These are phyloP conservation scores for Muscicapa striata DNA, from an alignment of 2,797 vertebrate genomes.

Conservation along the genomic window DNA sequence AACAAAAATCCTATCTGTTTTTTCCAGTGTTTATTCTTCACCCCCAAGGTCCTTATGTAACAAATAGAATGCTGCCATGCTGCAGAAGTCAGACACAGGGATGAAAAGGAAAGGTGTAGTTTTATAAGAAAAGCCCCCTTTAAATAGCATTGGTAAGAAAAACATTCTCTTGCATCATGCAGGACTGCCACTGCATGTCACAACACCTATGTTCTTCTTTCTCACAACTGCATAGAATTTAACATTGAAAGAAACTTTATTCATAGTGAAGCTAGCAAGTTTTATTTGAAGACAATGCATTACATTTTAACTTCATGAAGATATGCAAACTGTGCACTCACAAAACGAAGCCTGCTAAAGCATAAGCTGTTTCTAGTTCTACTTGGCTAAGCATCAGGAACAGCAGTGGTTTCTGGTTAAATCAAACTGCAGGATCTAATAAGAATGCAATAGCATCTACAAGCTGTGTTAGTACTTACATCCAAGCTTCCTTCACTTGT, in stretches of 20 bases:
- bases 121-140: neutral
- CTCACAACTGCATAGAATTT: neutral
- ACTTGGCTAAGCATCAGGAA: neutral
- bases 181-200: neutral
- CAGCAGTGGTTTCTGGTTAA: neutral
- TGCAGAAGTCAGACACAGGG: neutral
- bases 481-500: slow-evolving; percentile 66
- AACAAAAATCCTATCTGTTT: neutral
- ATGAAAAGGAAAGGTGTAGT: neutral
- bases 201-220: neutral
- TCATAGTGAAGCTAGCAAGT: neutral
- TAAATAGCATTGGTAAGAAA: neutral
- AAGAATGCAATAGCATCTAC: neutral
- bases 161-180: neutral
- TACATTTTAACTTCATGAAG: neutral
- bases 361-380: slow-evolving; percentile 20
- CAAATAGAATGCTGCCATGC: neutral
- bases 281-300: neutral
- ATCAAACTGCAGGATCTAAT: slow-evolving; percentile 9
- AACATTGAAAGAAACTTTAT: neutral
- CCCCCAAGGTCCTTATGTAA: neutral
- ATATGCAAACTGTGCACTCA: neutral
- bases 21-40: neutral
- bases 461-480: slow-evolving; percentile 71
- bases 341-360: neutral